phyloP scores from a whole-genome alignment of 2,888 invertebrate species.

The Drosophila parthenogenetica region DNA sequence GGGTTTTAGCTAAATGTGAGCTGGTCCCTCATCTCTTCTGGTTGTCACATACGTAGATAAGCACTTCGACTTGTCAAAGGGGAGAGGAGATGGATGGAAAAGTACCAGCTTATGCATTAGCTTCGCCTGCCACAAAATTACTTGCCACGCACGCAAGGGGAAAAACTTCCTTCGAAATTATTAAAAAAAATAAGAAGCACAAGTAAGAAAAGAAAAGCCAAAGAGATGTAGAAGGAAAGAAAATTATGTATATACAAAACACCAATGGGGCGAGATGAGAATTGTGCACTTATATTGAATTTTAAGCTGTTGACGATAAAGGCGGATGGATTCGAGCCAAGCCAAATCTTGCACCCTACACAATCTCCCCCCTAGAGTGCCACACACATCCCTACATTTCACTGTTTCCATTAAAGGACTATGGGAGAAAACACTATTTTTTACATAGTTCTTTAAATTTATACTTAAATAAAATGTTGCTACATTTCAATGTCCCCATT shows the following conservation, averaged over 20 bases:
- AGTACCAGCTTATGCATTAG: slow-evolving; percentile 35
- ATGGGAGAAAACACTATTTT: not conserved
- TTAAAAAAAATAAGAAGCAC: slow-evolving; percentile 24
- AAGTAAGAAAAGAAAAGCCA: not conserved
- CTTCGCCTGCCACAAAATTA: slow-evolving; percentile 54
- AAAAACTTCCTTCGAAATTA: slow-evolving; percentile 29
- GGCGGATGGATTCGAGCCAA: slow-evolving; percentile 53
- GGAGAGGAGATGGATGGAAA: not conserved
- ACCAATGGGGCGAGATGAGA: slow-evolving; percentile 43
- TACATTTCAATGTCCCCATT: too few relatives aligned
- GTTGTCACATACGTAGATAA: slow-evolving; percentile 31
- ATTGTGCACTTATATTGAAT: slow-evolving; percentile 70
- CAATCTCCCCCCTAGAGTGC: not conserved
- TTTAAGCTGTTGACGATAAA: slow-evolving; percentile 67
- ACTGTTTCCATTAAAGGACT: not conserved
- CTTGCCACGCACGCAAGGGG: slow-evolving; percentile 27
- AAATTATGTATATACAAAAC: slow-evolving; percentile 16
- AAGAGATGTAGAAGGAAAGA: not conserved
- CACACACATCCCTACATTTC: not conserved
- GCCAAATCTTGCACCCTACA: slow-evolving; percentile 20
- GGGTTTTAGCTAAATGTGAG: slow-evolving; percentile 7
- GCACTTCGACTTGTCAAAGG: slow-evolving; percentile 4
- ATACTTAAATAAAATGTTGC: too few relatives aligned
- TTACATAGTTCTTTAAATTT: too few relatives aligned
- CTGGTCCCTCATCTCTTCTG: not conserved